These are phyloP conservation scores for Amphipoea lucens DNA, from an alignment of 2,888 invertebrate species.

Conservation along the genomic window DNA sequence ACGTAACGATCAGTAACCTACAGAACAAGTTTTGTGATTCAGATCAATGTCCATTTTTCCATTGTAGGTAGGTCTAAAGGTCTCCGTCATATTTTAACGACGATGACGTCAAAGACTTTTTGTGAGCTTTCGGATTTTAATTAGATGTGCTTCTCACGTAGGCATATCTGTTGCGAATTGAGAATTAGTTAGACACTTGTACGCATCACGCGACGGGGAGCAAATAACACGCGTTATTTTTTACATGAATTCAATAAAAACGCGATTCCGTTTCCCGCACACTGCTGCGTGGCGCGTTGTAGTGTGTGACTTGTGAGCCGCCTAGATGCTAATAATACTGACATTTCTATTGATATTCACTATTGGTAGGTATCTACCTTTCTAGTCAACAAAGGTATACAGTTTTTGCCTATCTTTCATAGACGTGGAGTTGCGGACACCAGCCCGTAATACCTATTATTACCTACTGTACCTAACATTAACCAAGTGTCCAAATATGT, in stretches of 20 bases:
- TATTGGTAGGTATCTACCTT: neutral
- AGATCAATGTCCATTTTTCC: neutral
- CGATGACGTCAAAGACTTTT: conserved; percentile 26
- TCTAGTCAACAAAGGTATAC: neutral
- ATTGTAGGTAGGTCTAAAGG: neutral
- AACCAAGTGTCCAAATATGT: too few relatives aligned
- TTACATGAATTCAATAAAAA: too few relatives aligned
- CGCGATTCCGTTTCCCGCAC: too few relatives aligned
- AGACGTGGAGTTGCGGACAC: too few relatives aligned
- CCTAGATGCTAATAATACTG: neutral
- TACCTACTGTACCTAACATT: too few relatives aligned
- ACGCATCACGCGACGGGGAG: too few relatives aligned
- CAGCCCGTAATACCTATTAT: too few relatives aligned
- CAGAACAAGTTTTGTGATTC: conserved; percentile 1
- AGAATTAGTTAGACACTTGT: neutral
- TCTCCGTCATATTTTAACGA: conserved; percentile 26
- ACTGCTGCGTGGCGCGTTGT: too few relatives aligned
- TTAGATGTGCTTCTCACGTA: conserved; percentile 15
- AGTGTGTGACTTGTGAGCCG: too few relatives aligned
- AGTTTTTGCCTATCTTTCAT: neutral
- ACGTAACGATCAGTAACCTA: neutral
- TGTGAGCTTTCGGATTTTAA: neutral
- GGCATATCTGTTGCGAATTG: neutral
- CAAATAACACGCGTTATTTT: too few relatives aligned
- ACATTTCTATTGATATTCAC: neutral